These are phyloP conservation scores for Malurus cyaneus DNA, from an alignment of 2,113 vertebrate species.

Conservation along the genomic window DNA sequence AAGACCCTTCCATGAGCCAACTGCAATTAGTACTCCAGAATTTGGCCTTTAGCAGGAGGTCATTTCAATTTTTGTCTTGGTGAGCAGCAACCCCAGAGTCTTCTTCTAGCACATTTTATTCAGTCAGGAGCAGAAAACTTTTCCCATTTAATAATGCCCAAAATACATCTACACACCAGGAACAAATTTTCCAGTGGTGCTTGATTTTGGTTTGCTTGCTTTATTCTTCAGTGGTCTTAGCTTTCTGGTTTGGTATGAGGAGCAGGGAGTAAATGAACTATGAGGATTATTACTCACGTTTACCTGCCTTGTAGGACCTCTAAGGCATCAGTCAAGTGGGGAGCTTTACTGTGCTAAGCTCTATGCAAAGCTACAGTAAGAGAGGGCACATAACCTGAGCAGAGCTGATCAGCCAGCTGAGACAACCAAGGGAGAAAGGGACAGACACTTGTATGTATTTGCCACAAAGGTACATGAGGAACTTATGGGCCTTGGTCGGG, in stretches of 20 bases:
- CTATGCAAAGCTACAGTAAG: not conserved
- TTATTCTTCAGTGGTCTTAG: not conserved
- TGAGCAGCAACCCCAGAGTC: not conserved
- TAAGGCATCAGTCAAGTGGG: not conserved
- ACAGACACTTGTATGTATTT: not conserved
- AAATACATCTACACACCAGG: not conserved
- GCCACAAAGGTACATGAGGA: not conserved
- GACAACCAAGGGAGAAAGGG: not conserved
- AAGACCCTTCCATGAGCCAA: not conserved
- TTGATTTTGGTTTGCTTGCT: not conserved
- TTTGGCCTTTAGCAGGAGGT: not conserved
- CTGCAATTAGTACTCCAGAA: not conserved
- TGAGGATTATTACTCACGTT: not conserved
- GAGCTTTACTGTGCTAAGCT: not conserved
- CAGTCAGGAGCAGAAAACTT: not conserved
- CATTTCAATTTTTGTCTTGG: not conserved
- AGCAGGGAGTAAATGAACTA: not conserved
- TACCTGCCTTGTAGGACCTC: not conserved
- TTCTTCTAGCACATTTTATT: not conserved
- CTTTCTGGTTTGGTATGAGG: not conserved
- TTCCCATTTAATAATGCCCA: not conserved
- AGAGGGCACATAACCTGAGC: not conserved
- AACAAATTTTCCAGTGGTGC: not conserved
- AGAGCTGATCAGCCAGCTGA: not conserved
- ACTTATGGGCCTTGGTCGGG: not conserved